Evolutionary conservation across 2,888 invertebrate species (phyloP).

Genomic region (Agrilus cyanescens): DNA sequence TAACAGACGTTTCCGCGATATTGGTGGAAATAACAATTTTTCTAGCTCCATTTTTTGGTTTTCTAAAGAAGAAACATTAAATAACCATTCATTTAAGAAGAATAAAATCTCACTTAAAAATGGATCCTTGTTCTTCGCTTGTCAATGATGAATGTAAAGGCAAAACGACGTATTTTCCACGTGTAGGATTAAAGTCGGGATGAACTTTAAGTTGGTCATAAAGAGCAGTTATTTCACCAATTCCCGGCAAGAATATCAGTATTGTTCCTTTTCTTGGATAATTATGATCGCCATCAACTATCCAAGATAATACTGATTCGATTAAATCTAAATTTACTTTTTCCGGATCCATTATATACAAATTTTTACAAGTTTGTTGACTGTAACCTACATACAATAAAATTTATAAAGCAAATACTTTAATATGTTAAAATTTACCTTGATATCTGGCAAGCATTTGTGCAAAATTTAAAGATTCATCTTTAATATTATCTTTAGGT

Average conservation of each 20-base stretch:
- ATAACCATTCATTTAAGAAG: background rate
- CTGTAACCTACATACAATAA: conserved; percentile 37
- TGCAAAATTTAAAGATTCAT: conserved; percentile 57
- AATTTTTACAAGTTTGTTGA: conserved; percentile 54
- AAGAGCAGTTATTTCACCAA: conserved; percentile 63
- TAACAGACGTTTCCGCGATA: conserved; percentile 91
- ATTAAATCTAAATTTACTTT: conserved; percentile 69
- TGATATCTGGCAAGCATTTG: conserved; percentile 58
- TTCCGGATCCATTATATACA: conserved; percentile 65
- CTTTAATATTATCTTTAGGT: conserved; percentile 49
- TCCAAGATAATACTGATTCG: conserved; percentile 56
- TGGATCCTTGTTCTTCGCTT: conserved; percentile 69
- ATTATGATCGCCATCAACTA: conserved; percentile 56
- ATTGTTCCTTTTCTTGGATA: conserved; percentile 65
- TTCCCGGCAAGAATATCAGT: conserved; percentile 66
- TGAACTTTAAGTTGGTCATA: conserved; percentile 57
- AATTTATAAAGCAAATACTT: background rate
- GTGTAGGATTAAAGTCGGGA: conserved; percentile 48
- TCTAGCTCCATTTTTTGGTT: conserved; percentile 55
- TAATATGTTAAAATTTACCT: conserved; percentile 26
- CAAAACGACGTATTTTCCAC: conserved; percentile 57
- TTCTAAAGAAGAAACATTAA: conserved; percentile 38
- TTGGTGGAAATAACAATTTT: conserved; percentile 88
- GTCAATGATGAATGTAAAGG: conserved; percentile 78
- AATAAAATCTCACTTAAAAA: conserved; percentile 41